A percentile compares a stretch with the other conserved stretches of the same genome.
Evolutionary conservation across 2,888 invertebrate genomes (phyloP).

Genomic region (Hydraecia micacea): DNA sequence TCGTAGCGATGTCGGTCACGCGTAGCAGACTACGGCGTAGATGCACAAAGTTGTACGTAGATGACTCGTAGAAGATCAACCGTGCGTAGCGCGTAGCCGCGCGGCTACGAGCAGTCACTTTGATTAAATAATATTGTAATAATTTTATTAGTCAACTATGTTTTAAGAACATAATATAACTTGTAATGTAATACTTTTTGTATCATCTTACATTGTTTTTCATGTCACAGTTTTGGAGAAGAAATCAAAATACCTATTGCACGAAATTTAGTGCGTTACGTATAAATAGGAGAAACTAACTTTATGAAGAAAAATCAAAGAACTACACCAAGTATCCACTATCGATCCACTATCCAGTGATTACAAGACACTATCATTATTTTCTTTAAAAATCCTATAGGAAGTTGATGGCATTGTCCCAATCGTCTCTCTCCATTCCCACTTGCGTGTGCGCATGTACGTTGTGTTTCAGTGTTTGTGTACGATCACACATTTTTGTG

Average conservation of each 20-base stretch:
- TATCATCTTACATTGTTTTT: not conserved
- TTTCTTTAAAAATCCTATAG: not conserved
- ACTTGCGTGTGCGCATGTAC: conserved; percentile 55
- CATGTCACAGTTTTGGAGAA: not conserved
- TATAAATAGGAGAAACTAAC: not conserved
- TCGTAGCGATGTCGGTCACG: conserved; percentile 30
- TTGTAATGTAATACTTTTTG: not conserved
- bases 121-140: not conserved
- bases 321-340: not conserved
- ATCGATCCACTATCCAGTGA: not conserved
- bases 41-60: conserved; percentile 33
- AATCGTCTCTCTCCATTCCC: not conserved
- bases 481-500: conserved; percentile 58
- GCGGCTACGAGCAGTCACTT: conserved; percentile 28
- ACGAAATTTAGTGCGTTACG: not conserved
- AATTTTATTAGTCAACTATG: not conserved
- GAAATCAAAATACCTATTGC: not conserved
- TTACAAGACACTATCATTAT: not conserved
- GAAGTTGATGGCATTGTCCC: not conserved
- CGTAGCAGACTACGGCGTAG: conserved; percentile 49
- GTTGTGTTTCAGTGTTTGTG: conserved; percentile 56
- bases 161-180: not conserved
- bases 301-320: not conserved
- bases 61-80: conserved; percentile 32
- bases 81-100: conserved; percentile 44